Evolutionary conservation across 2,797 vertebrate species (phyloP).

Genomic region (Phoxinus dragarum): DNA sequence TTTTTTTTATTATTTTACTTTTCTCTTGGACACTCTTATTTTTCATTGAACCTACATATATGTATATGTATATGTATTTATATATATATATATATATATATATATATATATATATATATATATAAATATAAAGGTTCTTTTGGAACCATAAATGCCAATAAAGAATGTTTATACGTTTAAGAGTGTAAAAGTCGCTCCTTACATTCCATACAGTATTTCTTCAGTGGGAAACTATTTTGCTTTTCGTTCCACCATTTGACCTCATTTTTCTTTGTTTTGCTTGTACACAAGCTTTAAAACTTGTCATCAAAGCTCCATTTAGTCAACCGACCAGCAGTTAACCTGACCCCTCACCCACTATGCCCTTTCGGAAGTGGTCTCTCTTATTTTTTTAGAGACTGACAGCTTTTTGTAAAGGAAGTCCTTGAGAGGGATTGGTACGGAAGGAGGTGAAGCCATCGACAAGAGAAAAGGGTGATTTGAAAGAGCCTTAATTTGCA

Average conservation of each 20-base stretch:
- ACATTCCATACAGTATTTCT: conserved; percentile 59
- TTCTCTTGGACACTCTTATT: too few relatives aligned
- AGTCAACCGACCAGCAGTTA: conserved; percentile 76
- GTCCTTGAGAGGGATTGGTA: conserved; percentile 57
- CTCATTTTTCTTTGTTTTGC: conserved; percentile 55
- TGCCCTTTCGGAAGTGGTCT: conserved; percentile 71
- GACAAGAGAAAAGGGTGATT: conserved; percentile 24
- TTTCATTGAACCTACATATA: too few relatives aligned
- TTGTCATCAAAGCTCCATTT: conserved; percentile 77
- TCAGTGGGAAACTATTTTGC: conserved; percentile 65
- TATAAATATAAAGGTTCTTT: neutral
- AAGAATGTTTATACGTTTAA: neutral
- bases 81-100: too few relatives aligned
- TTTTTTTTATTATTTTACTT: too few relatives aligned
- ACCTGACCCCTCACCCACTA: conserved; percentile 75
- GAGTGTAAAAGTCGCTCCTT: neutral
- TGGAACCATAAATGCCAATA: neutral
- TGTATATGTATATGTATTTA: too few relatives aligned
- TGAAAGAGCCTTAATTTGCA: conserved; percentile 56
- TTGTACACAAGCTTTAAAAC: conserved; percentile 66
- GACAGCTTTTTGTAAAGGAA: conserved; percentile 73
- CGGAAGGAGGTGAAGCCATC: conserved; percentile 36
- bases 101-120: too few relatives aligned
- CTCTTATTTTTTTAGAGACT: conserved; percentile 71
- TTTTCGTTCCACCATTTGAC: conserved; percentile 69